phyloP scores from a whole-genome alignment of 2,797 vertebrate species.

The Zenarchopterus dispar region DNA sequence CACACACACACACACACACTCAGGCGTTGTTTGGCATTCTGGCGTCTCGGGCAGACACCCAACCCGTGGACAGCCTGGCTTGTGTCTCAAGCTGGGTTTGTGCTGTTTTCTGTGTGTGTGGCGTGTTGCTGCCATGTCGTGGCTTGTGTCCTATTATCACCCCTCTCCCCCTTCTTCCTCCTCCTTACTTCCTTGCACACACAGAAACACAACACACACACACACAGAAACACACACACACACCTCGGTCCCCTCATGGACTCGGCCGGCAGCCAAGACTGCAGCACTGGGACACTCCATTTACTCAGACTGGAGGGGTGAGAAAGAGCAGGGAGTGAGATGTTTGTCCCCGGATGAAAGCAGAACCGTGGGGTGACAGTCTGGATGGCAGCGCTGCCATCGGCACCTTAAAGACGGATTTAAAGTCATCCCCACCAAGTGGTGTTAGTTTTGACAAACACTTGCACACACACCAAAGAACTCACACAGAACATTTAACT shows the following conservation, averaged over 20 bases:
- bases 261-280: conserved; percentile 82
- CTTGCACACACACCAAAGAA: conserved; percentile 34
- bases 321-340: conserved; percentile 26
- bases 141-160: conserved; percentile 85
- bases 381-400: conserved; percentile 20
- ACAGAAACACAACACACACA: conserved; percentile 31
- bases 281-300: conserved; percentile 66
- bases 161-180: conserved; percentile 44
- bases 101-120: conserved; percentile 83
- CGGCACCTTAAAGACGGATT: neutral
- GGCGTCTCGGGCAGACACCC: conserved; percentile 77
- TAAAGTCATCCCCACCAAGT: conserved; percentile 13
- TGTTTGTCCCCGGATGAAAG: conserved; percentile 42
- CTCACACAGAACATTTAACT: conserved; percentile 77
- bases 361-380: conserved; percentile 21
- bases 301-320: conserved; percentile 43
- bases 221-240: conserved; percentile 40
- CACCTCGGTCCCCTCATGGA: conserved; percentile 61
- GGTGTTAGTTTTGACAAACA: neutral
- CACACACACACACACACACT: conserved; percentile 26
- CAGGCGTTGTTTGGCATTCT: conserved; percentile 14
- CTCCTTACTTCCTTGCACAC: conserved; percentile 17
- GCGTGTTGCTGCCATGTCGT: conserved; percentile 78
- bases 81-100: conserved; percentile 83
- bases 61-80: conserved; percentile 66